phyloP scores from a whole-genome alignment of 1,140 invertebrate genomes.

The Drosophila ercepeae region DNA sequence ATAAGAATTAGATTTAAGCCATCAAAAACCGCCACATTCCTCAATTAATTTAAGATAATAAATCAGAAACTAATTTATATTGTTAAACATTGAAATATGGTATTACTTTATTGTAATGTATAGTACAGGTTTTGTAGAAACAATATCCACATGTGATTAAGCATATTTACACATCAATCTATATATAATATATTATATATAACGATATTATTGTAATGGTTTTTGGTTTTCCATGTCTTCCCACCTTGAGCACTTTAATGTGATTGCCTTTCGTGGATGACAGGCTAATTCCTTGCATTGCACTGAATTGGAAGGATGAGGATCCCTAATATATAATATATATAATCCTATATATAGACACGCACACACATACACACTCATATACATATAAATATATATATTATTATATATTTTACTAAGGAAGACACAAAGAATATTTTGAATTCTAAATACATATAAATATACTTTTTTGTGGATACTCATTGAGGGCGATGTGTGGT shows the following conservation, averaged over 20 bases:
- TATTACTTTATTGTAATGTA: constrained; percentile 53
- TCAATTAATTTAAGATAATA: constrained; percentile 21
- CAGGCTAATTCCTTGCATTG: constrained; percentile 75
- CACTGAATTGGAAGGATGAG: constrained; percentile 44
- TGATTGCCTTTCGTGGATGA: constrained; percentile 42
- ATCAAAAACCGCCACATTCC: constrained; percentile 10
- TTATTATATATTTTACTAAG: constrained; percentile 55
- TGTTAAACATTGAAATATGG: constrained; percentile 76
- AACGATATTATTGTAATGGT: constrained; percentile 53
- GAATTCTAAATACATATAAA: constrained; percentile 30
- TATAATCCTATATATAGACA: constrained; percentile 18
- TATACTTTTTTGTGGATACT: constrained; percentile 19
- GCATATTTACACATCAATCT: constrained; percentile 61
- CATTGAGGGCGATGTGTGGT: constrained; percentile 23
- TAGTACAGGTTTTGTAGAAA: constrained; percentile 22
- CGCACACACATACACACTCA: constrained; percentile 27
- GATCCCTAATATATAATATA: constrained; percentile 14
- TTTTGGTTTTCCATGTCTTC: constrained; percentile 27
- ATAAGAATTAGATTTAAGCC: constrained; percentile 1
- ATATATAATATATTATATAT: too few species aligned
- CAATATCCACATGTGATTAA: constrained; percentile 53
- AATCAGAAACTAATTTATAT: constrained; percentile 25
- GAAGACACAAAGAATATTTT: constrained; percentile 69
- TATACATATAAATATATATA: too few species aligned
- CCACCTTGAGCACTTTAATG: constrained; percentile 42